Evolutionary conservation across 2,113 vertebrate genomes (phyloP), one percentile per base, ranked within the genome.

Genomic region (Muntiacus muntjak): DNA sequence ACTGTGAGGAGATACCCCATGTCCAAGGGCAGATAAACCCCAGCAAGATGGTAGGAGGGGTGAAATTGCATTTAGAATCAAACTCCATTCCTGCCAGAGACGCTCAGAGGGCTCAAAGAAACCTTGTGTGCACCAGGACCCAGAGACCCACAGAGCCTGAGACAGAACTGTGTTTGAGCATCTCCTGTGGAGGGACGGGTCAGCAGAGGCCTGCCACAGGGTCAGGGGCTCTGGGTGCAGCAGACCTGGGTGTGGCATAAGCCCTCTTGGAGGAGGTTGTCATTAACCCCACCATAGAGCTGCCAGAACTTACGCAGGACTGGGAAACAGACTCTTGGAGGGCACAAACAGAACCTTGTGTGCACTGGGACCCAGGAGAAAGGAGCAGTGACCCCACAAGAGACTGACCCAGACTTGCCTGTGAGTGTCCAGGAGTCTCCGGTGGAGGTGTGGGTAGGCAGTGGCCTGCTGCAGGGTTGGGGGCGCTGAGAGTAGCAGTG

Each of bases 81-180:
- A 71, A 71, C 0, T 10, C 67, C n/a, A 12, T 40, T 12, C n/a
- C 67, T 1, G 0, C 1, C n/a, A 71, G 19, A 71, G 5, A 40
- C 2, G n/a, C n/a, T 40, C 67, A 71, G 67, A 71, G 10, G 64
- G n/a, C n/a, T 71, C 67, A 40, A 36, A 71, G 2, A 71, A 71
- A 40, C 10, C 62, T n/a, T 40, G 67, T 71, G 64, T 36, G 10
- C 67, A 12, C 67, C 19, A 71, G 67, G n/a, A 71, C n/a, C 19
- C 67, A 71, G 19, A 71, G 64, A 71, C 64, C 64, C 64, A 36
- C 64, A 11, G 67, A 71, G n/a, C 12, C 10, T 71, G 67, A 36
- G n/a, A 12, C 21, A 71, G n/a, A 71, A 71, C 67, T 0, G 9
- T 12, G 19, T 71, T 5, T 71, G n/a, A 71, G 67, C 19, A 6